A percentile compares a stretch with the other conserved stretches of the same genome.
Evolutionary conservation across 2,797 vertebrate genomes (phyloP).

Genomic region (Etheostoma perlongum): DNA sequence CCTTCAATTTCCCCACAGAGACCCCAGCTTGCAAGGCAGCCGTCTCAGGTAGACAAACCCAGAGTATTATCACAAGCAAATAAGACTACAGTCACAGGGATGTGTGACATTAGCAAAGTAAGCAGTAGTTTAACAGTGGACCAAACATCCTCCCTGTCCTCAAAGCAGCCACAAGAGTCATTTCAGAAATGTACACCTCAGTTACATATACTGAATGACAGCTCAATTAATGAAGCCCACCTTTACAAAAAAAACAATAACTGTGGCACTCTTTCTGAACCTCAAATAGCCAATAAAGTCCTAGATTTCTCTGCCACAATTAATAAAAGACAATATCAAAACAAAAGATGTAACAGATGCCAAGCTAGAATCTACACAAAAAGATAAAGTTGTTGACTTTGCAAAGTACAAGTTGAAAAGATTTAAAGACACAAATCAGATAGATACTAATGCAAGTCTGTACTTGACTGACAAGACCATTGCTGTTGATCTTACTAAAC

Average conservation of each 20-base stretch:
- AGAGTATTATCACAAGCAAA: constrained; percentile 46
- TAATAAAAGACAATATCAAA: constrained; percentile 51
- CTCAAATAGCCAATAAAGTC: constrained; percentile 68
- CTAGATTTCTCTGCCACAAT: constrained; percentile 78
- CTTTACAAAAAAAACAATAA: constrained; percentile 69
- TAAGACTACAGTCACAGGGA: constrained; percentile 22
- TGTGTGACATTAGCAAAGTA: constrained; percentile 18
- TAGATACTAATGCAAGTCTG: constrained; percentile 18
- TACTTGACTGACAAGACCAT: constrained; percentile 23
- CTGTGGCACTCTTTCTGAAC: constrained; percentile 37
- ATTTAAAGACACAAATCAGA: constrained; percentile 65
- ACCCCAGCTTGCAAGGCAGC: constrained; percentile 71
- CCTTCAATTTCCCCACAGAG: constrained; percentile 57
- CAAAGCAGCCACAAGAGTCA: constrained; percentile 41
- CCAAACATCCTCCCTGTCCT: constrained; percentile 23
- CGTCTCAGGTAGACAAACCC: constrained; percentile 64
- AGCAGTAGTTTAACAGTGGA: constrained; percentile 11
- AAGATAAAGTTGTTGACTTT: constrained; percentile 76
- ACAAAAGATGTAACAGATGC: constrained; percentile 23
- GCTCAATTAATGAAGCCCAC: constrained; percentile 60
- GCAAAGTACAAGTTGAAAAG: constrained; percentile 80
- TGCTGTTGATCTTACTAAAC: constrained; percentile 80
- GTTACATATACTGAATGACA: constrained; percentile 75
- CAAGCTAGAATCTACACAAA: constrained; percentile 28
- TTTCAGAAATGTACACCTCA: constrained; percentile 52